Evolutionary conservation across 1,140 invertebrate genomes (phyloP), one percentile per base, ranked within the genome.

Genomic region (Arion vulgaris): DNA sequence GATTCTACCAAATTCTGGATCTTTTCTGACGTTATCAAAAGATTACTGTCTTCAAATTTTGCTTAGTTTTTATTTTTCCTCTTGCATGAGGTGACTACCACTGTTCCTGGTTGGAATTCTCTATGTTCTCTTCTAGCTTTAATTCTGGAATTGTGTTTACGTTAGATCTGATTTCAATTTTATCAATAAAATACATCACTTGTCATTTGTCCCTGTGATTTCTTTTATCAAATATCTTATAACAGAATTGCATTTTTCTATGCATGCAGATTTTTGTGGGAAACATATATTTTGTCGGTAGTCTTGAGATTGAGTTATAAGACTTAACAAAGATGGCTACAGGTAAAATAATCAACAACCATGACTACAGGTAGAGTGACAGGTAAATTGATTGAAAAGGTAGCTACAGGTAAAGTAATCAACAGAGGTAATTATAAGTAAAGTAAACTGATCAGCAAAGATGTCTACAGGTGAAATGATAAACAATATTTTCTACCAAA

Each of bases 111-210:
- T 73, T 73, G 41, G n/a, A 73, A 41, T 73, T 41, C 36, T 73
- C 7, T 15, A 41, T 73, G 71, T 53, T 66, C 17, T 66, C 62
- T 53, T 76, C 49, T n/a, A 76, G 74, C 74, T 76, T 76, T 76
- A 76, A 73, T 51, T 28, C 38, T 76, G 39, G 74, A 76, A 76
- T 76, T 76, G 74, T 76, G 74, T 76, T 76, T 13, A 51, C 74
- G 45, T 76, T 76, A 76, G 74, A 76, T 76, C 74, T 76, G 74
- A 76, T 76, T 45, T 76, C 74, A 76, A 23, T 76, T 76, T 53
- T 76, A 76, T 76, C 32, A 76, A 76, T 76, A 76, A 76, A 76
- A 51, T 73, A 73, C 71, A 39, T 28, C 26, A 76, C 32, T 28
- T 76, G 74, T 76, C 71, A 23, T 49, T 49, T n/a, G 38, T 41